A percentile compares a stretch with the other conserved stretches of the same genome.
Conservation (phyloP, 2,113 vertebrate species). For the Lepus americanus region DNA sequence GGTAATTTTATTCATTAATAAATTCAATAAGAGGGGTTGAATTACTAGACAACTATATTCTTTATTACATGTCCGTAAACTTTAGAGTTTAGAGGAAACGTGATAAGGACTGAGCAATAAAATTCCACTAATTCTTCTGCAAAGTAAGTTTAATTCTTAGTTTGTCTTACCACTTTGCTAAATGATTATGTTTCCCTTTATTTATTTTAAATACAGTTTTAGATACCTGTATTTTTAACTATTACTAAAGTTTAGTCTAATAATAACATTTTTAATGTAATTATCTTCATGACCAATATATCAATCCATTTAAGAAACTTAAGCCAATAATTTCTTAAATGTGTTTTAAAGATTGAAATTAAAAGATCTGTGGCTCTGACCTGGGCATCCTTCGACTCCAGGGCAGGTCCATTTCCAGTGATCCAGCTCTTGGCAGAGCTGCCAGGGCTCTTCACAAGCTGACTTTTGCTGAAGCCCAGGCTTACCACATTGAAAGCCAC, state of each 20-base stretch:
- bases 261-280: conserved; percentile 14
- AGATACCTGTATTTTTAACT: background rate
- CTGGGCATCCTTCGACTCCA: no score
- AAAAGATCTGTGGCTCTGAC: no score
- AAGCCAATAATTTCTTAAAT: background rate
- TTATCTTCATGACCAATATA: background rate
- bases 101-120: conserved; percentile 36
- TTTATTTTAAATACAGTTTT: background rate
- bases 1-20: conserved; percentile 7
- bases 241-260: background rate
- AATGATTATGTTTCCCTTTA: background rate
- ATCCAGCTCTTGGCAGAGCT: no score
- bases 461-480: no score
- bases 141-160: background rate
- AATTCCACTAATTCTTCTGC: background rate
- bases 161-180: background rate
- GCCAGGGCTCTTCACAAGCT: no score
- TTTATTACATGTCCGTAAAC: background rate
- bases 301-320: background rate
- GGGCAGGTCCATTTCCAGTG: no score
- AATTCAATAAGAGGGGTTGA: background rate
- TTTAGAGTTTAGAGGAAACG: background rate
- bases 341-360: no score
- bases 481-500: no score
- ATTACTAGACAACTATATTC: background rate